Evolutionary conservation across 2,113 vertebrate species (phyloP).

Genomic region (Lophochroa leadbeateri): DNA sequence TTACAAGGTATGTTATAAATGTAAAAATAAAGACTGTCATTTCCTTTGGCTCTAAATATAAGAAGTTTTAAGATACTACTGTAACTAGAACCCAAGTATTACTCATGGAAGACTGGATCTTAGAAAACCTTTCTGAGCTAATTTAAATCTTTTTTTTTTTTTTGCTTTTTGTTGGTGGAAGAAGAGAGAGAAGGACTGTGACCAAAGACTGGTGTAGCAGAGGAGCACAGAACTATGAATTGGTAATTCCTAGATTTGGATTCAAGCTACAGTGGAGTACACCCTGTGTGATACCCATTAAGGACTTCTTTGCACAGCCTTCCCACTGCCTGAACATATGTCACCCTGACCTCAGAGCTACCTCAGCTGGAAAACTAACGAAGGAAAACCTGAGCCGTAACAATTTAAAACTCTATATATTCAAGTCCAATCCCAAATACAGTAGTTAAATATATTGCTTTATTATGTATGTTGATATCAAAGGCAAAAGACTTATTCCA

Average conservation of each 20-base stretch:
- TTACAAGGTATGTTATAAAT: not conserved
- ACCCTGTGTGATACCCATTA: not conserved
- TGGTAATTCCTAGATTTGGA: not conserved
- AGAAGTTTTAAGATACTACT: not conserved
- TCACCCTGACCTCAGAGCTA: not conserved
- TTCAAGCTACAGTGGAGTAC: not conserved
- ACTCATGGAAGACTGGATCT: not conserved
- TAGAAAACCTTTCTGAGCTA: not conserved
- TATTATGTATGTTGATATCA: not conserved
- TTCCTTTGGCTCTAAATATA: not conserved
- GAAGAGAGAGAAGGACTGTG: not conserved
- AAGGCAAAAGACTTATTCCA: not conserved
- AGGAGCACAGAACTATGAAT: not conserved
- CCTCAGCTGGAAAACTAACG: not conserved
- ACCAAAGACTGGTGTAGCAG: not conserved
- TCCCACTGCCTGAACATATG: accelerated
- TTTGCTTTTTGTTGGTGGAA: not conserved
- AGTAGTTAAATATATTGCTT: not conserved
- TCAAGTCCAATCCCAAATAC: not conserved
- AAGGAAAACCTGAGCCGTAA: not conserved
- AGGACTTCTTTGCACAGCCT: not conserved
- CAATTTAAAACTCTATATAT: not conserved
- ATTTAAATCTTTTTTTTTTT: not conserved
- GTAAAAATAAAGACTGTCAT: not conserved
- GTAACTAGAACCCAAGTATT: not conserved